Evolutionary conservation across 2,797 vertebrate species (phyloP).

Genomic region (Chrysocyon brachyurus): DNA sequence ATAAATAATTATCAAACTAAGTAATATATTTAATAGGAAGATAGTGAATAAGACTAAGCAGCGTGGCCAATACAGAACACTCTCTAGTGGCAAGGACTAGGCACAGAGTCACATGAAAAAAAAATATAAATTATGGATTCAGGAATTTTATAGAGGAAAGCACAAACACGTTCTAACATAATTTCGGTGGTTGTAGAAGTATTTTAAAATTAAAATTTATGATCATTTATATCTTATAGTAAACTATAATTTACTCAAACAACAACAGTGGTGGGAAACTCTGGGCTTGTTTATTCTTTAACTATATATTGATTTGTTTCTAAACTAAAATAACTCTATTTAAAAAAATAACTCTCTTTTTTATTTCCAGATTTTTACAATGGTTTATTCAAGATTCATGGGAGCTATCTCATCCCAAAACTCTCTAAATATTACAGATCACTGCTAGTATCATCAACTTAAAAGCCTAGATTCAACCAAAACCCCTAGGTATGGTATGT

Average conservation of each 20-base stretch:
- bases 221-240: not conserved
- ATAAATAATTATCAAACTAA: not conserved
- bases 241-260: not conserved
- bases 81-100: not conserved
- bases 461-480: not conserved
- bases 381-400: not conserved
- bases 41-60: not conserved
- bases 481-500: not conserved
- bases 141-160: not conserved
- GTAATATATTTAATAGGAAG: not conserved
- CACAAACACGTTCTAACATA: not conserved
- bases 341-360: not conserved
- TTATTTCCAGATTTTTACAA: not conserved
- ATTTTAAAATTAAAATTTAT: slow-evolving; percentile 3
- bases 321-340: not conserved
- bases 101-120: not conserved
- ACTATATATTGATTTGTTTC: not conserved
- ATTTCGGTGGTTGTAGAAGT: not conserved
- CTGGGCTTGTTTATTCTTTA: not conserved
- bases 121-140: not conserved
- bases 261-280: not conserved
- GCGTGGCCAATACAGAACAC: not conserved
- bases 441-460: not conserved
- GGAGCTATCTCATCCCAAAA: not conserved
- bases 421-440: not conserved